Conservation (phyloP, 1,140 invertebrate species). For the Lamellibrachia luymesi region DNA sequence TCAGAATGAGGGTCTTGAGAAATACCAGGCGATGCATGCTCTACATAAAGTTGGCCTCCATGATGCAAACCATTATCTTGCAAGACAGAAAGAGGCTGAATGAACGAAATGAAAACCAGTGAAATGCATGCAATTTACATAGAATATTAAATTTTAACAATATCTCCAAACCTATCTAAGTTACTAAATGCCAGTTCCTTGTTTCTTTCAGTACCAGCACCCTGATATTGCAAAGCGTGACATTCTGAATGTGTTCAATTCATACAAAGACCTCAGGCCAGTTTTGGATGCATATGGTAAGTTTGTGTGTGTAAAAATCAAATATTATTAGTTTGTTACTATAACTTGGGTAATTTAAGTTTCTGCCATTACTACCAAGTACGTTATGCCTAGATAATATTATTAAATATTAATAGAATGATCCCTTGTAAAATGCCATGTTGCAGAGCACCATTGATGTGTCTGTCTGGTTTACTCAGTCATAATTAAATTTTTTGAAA, state of each 20-base stretch:
- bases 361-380: neutral
- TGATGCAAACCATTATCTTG: no score
- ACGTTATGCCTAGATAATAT: no score
- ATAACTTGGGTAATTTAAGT: neutral
- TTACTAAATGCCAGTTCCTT: neutral
- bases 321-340: neutral
- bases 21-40: no score
- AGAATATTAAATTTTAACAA: neutral
- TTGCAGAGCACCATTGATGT: no score
- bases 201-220: constrained; percentile 67
- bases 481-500: no score
- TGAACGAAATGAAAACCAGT: neutral
- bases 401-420: no score
- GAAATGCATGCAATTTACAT: neutral
- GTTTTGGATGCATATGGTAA: constrained; percentile 69
- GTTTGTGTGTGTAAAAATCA: constrained; percentile 27
- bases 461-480: no score
- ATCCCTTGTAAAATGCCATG: no score
- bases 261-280: constrained; percentile 72
- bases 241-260: constrained; percentile 67
- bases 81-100: no score
- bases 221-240: constrained; percentile 74
- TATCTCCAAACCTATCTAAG: neutral
- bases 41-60: no score
- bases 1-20: no score